A percentile compares a stretch with the other conserved stretches of the same genome.
phyloP scores from a whole-genome alignment of 2,797 vertebrate genomes.

The Cirrhinus molitorella region DNA sequence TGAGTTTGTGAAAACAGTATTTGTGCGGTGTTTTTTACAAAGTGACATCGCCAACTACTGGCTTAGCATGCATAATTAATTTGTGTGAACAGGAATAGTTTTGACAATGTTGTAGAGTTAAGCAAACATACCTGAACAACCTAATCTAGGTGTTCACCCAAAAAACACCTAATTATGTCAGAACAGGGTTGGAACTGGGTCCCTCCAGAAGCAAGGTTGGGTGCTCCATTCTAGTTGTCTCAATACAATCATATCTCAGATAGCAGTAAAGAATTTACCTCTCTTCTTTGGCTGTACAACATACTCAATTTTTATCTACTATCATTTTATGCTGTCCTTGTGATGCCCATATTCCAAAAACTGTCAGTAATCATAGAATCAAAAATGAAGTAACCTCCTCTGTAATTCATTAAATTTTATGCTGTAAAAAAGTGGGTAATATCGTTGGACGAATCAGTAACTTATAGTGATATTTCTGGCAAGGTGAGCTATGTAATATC shows the following conservation, averaged over 20 bases:
- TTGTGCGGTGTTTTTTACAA: no score
- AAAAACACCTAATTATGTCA: no score
- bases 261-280: neutral
- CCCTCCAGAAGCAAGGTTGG: no score
- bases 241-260: neutral
- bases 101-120: no score
- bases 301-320: neutral
- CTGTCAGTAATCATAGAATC: neutral
- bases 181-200: no score
- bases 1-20: no score
- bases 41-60: no score
- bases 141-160: no score
- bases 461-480: constrained; percentile 52
- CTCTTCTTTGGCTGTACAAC: neutral
- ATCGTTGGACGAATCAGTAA: neutral
- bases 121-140: no score
- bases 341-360: neutral
- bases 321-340: neutral
- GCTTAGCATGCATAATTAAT: no score
- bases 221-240: neutral
- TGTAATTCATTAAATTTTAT: constrained; percentile 29
- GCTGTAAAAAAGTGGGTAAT: constrained; percentile 16
- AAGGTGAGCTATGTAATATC: constrained; percentile 52
- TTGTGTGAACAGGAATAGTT: no score
- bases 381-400: neutral